Evolutionary conservation across 2,797 vertebrate genomes (phyloP).

Genomic region (Ispidina lecontei): DNA sequence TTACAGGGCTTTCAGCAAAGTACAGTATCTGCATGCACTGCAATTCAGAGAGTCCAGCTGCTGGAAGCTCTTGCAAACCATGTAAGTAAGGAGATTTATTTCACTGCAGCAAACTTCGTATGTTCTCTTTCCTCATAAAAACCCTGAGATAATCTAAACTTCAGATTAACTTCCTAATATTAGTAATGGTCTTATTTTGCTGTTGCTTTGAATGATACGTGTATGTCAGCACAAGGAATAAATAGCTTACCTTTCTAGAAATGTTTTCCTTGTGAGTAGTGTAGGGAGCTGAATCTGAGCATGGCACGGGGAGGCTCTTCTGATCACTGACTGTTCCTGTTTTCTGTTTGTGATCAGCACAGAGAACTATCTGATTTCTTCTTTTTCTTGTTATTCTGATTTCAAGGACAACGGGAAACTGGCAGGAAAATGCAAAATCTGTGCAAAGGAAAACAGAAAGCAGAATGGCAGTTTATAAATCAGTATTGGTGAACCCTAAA

Average conservation of each 20-base stretch:
- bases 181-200: neutral
- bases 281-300: neutral
- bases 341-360: neutral
- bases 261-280: neutral
- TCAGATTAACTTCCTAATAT: neutral
- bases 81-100: constrained; percentile 72
- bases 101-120: neutral
- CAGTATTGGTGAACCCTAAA: neutral
- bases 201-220: neutral
- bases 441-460: neutral
- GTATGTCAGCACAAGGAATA: neutral
- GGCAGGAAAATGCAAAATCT: neutral
- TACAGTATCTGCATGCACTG: constrained; percentile 52
- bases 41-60: constrained; percentile 72
- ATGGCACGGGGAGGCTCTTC: neutral
- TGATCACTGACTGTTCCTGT: neutral
- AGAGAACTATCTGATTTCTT: neutral
- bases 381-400: neutral
- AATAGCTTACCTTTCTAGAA: neutral
- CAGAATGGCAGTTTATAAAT: neutral
- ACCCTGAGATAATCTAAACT: neutral
- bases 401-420: neutral
- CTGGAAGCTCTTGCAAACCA: constrained; percentile 48
- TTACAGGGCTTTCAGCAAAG: constrained; percentile 49
- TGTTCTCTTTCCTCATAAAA: constrained; percentile 23